These are phyloP conservation scores for Phalanger gymnotis DNA, from an alignment of 2,797 vertebrate species.

Conservation along the genomic window DNA sequence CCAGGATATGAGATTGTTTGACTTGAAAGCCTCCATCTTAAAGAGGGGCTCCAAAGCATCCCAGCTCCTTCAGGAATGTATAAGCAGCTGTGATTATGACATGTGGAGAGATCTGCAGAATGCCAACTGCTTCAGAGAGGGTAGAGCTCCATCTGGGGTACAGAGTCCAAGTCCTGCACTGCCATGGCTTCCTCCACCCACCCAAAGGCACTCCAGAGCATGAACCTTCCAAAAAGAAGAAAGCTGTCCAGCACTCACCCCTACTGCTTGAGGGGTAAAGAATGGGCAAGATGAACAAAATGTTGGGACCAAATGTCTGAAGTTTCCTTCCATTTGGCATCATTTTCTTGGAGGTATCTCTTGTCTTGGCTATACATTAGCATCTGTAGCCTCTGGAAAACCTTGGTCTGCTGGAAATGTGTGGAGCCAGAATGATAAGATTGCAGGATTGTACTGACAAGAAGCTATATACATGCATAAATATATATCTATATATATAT, in stretches of 20 bases:
- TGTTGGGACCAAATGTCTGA: neutral
- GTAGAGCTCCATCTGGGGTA: neutral
- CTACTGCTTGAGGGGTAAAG: neutral
- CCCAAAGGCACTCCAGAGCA: neutral
- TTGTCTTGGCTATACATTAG: neutral
- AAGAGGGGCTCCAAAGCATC: neutral
- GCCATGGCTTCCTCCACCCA: neutral
- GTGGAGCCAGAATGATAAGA: conserved; percentile 6
- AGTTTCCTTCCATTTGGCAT: neutral
- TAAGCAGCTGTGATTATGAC: neutral
- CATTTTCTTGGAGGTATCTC: neutral
- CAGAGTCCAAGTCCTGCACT: neutral
- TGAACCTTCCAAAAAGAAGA: neutral
- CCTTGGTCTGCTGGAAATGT: conserved; percentile 2
- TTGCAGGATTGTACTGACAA: neutral
- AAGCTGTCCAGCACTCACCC: neutral
- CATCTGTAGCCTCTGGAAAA: fast-evolving
- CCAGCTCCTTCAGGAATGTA: neutral
- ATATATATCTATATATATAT: too few relatives aligned
- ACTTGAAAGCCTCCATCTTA: neutral
- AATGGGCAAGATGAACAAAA: neutral
- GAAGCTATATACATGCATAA: neutral
- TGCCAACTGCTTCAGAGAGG: too few relatives aligned
- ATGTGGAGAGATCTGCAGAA: neutral
- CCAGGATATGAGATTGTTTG: neutral